Conservation (phyloP, 2,888 invertebrate species). For the Hermaeophaga mercurialis region DNA sequence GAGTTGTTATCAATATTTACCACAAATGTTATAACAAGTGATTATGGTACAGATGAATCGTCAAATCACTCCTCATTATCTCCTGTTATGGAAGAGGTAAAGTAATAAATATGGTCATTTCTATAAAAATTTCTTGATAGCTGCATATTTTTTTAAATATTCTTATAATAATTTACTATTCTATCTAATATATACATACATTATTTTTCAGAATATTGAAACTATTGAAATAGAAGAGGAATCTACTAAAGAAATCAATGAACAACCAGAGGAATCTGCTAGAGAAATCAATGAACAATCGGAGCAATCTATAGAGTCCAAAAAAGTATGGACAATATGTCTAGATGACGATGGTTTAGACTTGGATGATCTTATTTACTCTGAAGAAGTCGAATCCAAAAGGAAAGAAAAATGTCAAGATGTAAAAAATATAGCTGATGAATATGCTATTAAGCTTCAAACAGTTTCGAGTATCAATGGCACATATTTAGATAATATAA, state of each 20-base stretch:
- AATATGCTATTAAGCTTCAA: too few relatives aligned
- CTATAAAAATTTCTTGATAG: too few relatives aligned
- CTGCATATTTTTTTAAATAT: too few relatives aligned
- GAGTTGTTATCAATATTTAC: slow-evolving; percentile 29
- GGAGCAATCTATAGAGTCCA: background rate
- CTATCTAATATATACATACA: too few relatives aligned
- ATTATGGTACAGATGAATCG: slow-evolving; percentile 38
- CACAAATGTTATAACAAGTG: slow-evolving; percentile 36
- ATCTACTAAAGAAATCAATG: too few relatives aligned
- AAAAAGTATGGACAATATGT: background rate
- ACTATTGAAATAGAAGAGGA: too few relatives aligned
- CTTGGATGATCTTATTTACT: background rate
- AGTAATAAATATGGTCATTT: background rate
- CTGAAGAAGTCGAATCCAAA: slow-evolving; percentile 8
- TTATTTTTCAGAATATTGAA: too few relatives aligned
- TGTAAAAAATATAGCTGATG: too few relatives aligned
- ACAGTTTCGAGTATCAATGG: too few relatives aligned
- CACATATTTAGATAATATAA: too few relatives aligned
- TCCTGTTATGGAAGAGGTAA: background rate
- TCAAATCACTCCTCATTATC: background rate
- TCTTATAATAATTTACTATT: too few relatives aligned
- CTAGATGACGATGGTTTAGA: slow-evolving; percentile 10
- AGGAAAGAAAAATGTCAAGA: background rate
- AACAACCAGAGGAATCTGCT: too few relatives aligned
- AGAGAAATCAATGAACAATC: slow-evolving; percentile 2